Percentiles rank a stretch among this genome's conserved stretches.
These are phyloP conservation scores for Coelogynopora nodosa DNA, from an alignment of 2,888 invertebrate genomes.

Conservation along the genomic window DNA sequence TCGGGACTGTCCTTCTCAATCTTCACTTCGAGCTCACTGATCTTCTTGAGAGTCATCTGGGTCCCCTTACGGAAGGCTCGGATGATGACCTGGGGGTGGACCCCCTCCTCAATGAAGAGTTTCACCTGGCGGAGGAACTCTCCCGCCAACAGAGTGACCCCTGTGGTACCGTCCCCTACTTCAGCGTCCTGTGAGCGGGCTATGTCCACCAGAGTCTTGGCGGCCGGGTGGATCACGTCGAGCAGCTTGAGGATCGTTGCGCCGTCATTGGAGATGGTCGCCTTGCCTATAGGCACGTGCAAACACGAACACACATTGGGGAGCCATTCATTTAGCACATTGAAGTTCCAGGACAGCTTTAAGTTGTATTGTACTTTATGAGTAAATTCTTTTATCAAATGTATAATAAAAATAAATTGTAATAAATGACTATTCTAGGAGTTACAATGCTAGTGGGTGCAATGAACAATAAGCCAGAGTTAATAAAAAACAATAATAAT, in stretches of 20 bases:
- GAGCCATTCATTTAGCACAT: no score
- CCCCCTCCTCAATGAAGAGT: constrained; percentile 90
- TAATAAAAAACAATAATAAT: no score
- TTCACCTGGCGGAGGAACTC: constrained; percentile 91
- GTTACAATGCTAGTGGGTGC: no score
- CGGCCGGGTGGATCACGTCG: constrained; percentile 95
- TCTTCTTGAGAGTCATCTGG: constrained; percentile 64
- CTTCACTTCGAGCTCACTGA: constrained; percentile 48
- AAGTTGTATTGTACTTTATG: no score
- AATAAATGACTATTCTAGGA: background rate
- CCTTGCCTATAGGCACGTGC: constrained; percentile 65
- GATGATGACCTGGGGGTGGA: constrained; percentile 87
- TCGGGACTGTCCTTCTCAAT: constrained; percentile 55
- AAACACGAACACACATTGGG: background rate
- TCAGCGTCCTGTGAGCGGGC: constrained; percentile 81
- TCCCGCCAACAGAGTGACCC: constrained; percentile 88
- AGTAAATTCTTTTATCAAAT: background rate
- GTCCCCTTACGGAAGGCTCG: constrained; percentile 80
- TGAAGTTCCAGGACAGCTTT: no score
- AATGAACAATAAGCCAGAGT: no score
- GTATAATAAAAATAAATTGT: background rate
- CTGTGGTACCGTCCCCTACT: constrained; percentile 98
- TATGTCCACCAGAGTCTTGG: constrained; percentile 93
- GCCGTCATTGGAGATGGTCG: constrained; percentile 97
- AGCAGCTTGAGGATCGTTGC: constrained; percentile 97